Base-by-base conservation (phyloP, 1,140 invertebrate genomes). In the Camponotus pennsylvanicus region DNA sequence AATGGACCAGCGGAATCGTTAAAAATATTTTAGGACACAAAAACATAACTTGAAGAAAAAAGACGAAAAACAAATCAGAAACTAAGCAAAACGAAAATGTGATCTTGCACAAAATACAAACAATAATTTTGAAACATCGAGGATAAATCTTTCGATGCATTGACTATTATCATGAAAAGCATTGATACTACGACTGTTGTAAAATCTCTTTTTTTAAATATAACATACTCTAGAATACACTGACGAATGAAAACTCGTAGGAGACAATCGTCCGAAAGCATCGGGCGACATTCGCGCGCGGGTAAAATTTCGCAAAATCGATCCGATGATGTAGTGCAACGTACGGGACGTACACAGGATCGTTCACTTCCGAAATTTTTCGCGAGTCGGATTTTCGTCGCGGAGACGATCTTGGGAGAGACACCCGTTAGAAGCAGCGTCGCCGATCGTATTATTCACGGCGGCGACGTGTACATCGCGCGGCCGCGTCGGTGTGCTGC, bases 361-460 rank as follows among this genome's bases (percentile, higher is more conserved):
- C 37, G 78, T 57, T 70, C 34, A 21, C n/a, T 37, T 27, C 40
- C 40, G 32, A 8, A 83, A 59, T 52, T 64, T n/a, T 52, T 45
- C 9, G 15, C 42, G 15, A 37, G 42, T 34, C 32, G 11, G 32
- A 45, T 83, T 27, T 83, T 55, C 42, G 9, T 52, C 45, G 13
- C 3, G 2, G 49, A 64, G 57, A 70, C 55, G 21, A 32, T 59
- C 57, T 34, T 57, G 77, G n/a, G 27, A 49, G 73, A 61, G 49
- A 85, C 77, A 83, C 84, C 87, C 76, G 88, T 76, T 87, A 87
- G 86, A 85, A n/a, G 71, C 52, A 42, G 13, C 59, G 70, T 89
- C 64, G 63, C 32, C 32, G 76, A 61, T 80, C 64, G 84, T 90
- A 88, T 91, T 91, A 91, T 90, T 91, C 91, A 86, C 87, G 69